Evolutionary conservation across 2,113 vertebrate genomes (phyloP), one percentile per base, ranked within the genome.

Genomic region (Rhineura floridana): DNA sequence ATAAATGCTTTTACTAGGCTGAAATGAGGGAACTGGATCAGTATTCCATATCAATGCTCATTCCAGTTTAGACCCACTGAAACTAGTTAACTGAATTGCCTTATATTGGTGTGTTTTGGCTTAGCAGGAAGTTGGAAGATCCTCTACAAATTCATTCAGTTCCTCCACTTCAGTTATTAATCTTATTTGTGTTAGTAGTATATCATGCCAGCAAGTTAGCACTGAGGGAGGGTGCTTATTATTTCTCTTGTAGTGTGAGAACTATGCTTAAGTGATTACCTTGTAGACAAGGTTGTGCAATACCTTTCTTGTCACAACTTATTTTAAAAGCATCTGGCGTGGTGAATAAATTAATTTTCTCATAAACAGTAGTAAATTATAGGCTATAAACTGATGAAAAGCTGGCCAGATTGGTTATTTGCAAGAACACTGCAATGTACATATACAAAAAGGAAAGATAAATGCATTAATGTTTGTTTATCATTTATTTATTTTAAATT

Each of bases 201-300:
- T 48, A 48, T 62, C 33, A 50, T 79, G 46, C 28, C 80, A 81
- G 42, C 33, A 50, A 76, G 19, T 30, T 2, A 75, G 30, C 2
- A 78, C 62, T 52, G 13, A 4, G 67, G 33, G 73, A 73, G 42
- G n/a, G 7, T 81, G 3, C 30, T 69, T 39, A 81, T 91, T 62
- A 89, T 81, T 87, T 76, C n/a, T 9, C 15, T 62, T 36, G 52
- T 21, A 33, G 30, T 82, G 62, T 91, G 83, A 92, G 50, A 81
- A 79, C 75, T 90, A n/a, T 44, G 65, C n/a, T 39, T 86, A 33
- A 73, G 11, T 77, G 52, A 81, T 36, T 84, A 78, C 25, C 36
- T 65, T 46, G 63, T 63, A 83, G 48, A 42, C 67, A 76, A 86
- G 48, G 36, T 46, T 83, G 4, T 48, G 76, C 44, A 88, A 86